phyloP scores from a whole-genome alignment of 1,140 invertebrate genomes.

The Berghia stephanieae region DNA sequence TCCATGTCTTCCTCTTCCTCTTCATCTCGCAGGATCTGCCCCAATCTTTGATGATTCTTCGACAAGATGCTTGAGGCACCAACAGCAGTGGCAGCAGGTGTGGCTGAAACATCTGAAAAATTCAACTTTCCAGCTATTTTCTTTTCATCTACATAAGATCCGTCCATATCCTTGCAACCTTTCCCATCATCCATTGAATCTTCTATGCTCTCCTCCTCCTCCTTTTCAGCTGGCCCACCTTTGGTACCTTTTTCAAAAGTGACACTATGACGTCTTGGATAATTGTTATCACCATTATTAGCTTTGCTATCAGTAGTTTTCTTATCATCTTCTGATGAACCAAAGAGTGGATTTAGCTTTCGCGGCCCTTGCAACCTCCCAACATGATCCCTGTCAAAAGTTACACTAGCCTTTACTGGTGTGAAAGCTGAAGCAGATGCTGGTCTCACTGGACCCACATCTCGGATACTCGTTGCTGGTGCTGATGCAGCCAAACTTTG shows the following conservation, averaged over 20 bases:
- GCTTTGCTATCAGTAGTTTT: background rate
- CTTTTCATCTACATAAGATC: conserved; percentile 5
- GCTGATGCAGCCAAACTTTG: background rate
- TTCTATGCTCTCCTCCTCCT: background rate
- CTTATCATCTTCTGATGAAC: background rate
- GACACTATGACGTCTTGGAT: no score
- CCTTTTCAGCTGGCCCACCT: background rate
- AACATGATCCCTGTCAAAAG: background rate
- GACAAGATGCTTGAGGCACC: background rate
- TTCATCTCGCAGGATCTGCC: background rate
- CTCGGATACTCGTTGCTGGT: no score
- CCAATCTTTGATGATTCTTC: no score
- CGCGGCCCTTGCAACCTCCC: background rate
- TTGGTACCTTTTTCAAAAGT: background rate
- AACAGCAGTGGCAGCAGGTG: background rate
- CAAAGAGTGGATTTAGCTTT: background rate
- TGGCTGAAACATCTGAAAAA: background rate
- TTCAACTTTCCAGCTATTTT: background rate
- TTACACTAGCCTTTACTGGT: background rate
- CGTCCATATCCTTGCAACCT: no score
- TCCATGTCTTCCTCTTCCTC: conserved; percentile 19
- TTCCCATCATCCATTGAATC: no score
- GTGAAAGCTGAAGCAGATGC: conserved; percentile 32
- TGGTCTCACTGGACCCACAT: background rate
- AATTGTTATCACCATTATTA: conserved; percentile 1